Evolutionary conservation across 2,888 invertebrate genomes (phyloP).

Genomic region (Autographa gamma): DNA sequence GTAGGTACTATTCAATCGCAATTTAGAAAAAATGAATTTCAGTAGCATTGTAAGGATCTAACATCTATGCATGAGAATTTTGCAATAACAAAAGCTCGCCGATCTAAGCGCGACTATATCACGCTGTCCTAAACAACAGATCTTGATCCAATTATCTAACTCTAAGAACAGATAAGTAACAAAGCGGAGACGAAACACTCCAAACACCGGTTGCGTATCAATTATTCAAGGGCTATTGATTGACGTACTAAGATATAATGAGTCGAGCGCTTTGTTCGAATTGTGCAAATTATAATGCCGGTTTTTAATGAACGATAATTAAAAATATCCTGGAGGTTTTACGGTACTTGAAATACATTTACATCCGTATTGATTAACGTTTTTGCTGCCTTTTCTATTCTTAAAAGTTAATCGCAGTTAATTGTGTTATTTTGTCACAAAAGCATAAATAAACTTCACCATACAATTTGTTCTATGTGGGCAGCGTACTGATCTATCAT

Average conservation of each 20-base stretch:
- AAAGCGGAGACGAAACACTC: constrained; percentile 66
- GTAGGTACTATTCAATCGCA: no score
- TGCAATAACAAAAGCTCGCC: constrained; percentile 5
- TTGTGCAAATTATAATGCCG: constrained; percentile 6
- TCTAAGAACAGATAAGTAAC: constrained; percentile 76
- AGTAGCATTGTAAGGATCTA: no score
- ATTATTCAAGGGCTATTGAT: constrained; percentile 69
- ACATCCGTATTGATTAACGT: no score
- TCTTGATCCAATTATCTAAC: constrained; percentile 80
- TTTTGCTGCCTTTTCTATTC: no score
- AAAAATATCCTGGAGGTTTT: background rate
- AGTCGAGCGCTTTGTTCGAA: constrained; percentile 30
- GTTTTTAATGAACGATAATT: background rate
- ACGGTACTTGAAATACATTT: background rate
- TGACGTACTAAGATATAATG: constrained; percentile 41
- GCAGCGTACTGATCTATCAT: no score
- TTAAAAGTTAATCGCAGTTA: no score
- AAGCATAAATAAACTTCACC: no score
- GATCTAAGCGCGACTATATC: constrained; percentile 51
- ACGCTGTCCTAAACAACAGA: constrained; percentile 71
- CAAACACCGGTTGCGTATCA: constrained; percentile 67
- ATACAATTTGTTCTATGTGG: no score
- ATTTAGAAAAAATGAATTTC: no score
- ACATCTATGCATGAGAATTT: no score
- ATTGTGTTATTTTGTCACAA: no score